phyloP scores from a whole-genome alignment of 2,888 invertebrate species.

The Ditula angustiorana region DNA sequence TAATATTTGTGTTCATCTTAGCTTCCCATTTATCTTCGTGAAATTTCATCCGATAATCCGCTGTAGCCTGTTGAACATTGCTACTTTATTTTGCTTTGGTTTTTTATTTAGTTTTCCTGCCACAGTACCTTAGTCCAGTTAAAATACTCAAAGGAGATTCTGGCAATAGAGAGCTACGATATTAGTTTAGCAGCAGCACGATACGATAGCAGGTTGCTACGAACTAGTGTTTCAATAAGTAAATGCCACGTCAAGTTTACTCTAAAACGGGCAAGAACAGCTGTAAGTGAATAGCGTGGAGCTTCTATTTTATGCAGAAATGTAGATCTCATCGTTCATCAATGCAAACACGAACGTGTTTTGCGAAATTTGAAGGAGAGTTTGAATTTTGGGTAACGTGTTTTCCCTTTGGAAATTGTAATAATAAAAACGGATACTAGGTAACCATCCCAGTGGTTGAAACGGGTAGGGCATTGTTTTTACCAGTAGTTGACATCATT shows the following conservation, averaged over 20 bases:
- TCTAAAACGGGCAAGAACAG: slow-evolving; percentile 5
- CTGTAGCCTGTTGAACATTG: slow-evolving; percentile 11
- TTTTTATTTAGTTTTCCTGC: neutral
- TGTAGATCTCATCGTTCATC: slow-evolving; percentile 2
- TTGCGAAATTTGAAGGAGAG: neutral
- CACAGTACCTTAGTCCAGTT: neutral
- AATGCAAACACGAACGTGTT: slow-evolving; percentile 16
- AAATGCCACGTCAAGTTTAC: slow-evolving; percentile 21
- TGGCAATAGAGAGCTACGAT: neutral
- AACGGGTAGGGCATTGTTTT: too few species aligned
- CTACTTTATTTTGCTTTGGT: neutral
- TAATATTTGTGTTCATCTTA: slow-evolving; percentile 11
- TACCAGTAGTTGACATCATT: too few species aligned
- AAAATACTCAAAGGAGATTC: neutral
- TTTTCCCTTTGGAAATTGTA: neutral
- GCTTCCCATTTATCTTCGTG: slow-evolving; percentile 16
- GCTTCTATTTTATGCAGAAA: slow-evolving; percentile 6
- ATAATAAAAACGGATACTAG: too few species aligned
- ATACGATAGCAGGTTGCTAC: too few species aligned
- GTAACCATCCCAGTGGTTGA: too few species aligned
- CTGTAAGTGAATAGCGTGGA: slow-evolving; percentile 14
- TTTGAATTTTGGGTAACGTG: neutral
- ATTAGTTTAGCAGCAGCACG: too few species aligned
- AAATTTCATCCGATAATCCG: slow-evolving; percentile 16
- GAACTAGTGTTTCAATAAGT: slow-evolving; percentile 11